A percentile compares a stretch with the other conserved stretches of the same genome.
Conservation (phyloP, 2,797 vertebrate species). For the Florisuga fusca region DNA sequence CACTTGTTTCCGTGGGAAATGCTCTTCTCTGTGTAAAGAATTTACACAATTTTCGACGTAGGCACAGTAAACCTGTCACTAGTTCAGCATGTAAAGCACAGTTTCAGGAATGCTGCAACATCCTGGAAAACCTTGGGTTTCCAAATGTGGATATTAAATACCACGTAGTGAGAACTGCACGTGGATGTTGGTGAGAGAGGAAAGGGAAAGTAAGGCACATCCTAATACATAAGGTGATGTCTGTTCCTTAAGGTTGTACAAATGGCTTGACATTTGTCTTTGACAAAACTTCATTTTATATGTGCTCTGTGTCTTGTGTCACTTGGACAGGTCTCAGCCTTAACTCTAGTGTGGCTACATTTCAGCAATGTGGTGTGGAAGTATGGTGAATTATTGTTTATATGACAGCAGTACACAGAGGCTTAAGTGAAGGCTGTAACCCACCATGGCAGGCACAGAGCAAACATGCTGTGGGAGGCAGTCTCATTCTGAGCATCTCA, state of each 20-base stretch:
- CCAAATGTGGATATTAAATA: not conserved
- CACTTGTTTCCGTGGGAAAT: not conserved
- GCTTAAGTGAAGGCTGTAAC: not conserved
- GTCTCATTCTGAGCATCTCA: not conserved
- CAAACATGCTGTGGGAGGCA: not conserved
- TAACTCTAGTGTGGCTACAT: not conserved
- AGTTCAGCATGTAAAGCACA: not conserved
- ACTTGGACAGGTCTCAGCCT: not conserved
- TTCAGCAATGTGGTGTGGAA: not conserved
- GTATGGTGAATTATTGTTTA: not conserved
- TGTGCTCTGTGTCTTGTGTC: slow-evolving; percentile 4
- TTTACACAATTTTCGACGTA: not conserved
- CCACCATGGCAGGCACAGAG: not conserved
- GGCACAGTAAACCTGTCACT: not conserved
- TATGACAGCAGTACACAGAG: not conserved
- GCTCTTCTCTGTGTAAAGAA: not conserved
- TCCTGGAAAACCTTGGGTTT: not conserved
- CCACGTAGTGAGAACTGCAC: not conserved
- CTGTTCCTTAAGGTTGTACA: not conserved
- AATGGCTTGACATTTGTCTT: not conserved
- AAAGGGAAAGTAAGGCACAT: not conserved
- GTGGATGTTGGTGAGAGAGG: not conserved
- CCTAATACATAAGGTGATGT: not conserved
- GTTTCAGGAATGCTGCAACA: not conserved
- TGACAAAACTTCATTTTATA: not conserved